Conservation (phyloP, 2,888 invertebrate species). For the Glyphotaelius pellucidus region DNA sequence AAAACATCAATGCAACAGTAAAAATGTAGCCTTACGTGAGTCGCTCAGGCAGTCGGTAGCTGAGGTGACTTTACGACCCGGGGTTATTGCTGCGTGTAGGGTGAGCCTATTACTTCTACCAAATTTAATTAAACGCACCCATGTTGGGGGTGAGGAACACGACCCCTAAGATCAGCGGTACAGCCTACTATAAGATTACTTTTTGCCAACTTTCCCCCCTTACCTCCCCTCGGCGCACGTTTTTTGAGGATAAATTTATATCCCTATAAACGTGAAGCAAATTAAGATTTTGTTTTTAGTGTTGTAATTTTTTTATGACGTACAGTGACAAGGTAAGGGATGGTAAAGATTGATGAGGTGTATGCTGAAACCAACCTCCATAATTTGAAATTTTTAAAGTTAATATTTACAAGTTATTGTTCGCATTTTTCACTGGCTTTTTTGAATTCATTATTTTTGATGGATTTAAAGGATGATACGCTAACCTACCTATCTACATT, state of each 20-base stretch:
- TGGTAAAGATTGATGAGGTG: not conserved
- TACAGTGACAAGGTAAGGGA: not conserved
- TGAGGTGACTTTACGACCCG: slow-evolving; percentile 34
- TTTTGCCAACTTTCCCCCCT: not conserved
- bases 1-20: not conserved
- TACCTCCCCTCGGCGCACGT: not conserved
- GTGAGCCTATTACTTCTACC: slow-evolving; percentile 42
- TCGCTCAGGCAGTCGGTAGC: not conserved
- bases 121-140: slow-evolving; percentile 62
- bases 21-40: slow-evolving; percentile 7
- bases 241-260: not conserved
- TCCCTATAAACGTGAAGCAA: not conserved
- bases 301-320: not conserved
- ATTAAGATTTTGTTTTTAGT: slow-evolving; percentile 2
- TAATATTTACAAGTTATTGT: not conserved
- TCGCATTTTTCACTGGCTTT: not conserved
- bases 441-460: not conserved
- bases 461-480: not conserved
- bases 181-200: not conserved
- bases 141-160: slow-evolving; percentile 25
- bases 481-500: too few species aligned
- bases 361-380: not conserved
- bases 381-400: not conserved
- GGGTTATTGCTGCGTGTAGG: slow-evolving; percentile 46
- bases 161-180: slow-evolving; percentile 33